Percentiles rank a stretch among this genome's conserved stretches.
Conservation (phyloP, 2,113 vertebrate species). For the Rhabdomys dilectus region DNA sequence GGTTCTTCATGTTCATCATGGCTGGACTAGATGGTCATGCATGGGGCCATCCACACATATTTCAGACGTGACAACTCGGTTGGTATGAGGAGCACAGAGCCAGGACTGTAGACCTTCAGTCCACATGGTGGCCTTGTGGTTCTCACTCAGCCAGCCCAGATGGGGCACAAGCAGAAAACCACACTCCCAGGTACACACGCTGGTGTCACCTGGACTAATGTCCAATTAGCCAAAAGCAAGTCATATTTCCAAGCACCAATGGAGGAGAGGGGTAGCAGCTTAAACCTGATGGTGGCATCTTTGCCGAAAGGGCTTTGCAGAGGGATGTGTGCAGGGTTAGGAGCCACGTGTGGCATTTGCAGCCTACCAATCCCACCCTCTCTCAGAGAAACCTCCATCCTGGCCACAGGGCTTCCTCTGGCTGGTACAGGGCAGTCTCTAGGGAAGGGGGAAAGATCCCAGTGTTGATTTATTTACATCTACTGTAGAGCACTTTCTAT, state of each 20-base stretch:
- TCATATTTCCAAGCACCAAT: not conserved
- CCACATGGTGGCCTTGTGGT: not conserved
- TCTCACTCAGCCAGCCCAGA: not conserved
- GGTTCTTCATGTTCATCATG: not conserved
- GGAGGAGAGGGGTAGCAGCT: not conserved
- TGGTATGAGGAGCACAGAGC: not conserved
- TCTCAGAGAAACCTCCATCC: not conserved
- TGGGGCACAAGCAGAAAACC: not conserved
- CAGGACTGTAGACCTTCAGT: not conserved
- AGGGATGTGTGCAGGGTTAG: not conserved
- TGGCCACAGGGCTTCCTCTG: not conserved
- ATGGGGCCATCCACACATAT: too few relatives aligned
- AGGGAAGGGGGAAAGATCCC: not conserved
- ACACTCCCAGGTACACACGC: not conserved
- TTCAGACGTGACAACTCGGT: not conserved
- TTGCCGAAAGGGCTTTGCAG: too few relatives aligned
- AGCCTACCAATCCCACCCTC: not conserved
- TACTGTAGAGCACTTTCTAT: not conserved
- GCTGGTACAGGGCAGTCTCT: not conserved
- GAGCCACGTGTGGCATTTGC: too few relatives aligned
- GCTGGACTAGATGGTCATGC: not conserved
- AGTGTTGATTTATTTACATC: not conserved
- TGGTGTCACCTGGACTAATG: too few relatives aligned
- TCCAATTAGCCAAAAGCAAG: not conserved
- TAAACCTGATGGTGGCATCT: not conserved